Percentiles rank a stretch among this genome's conserved stretches.
phyloP scores from a whole-genome alignment of 2,888 invertebrate species.

The Hybos culiciformis region DNA sequence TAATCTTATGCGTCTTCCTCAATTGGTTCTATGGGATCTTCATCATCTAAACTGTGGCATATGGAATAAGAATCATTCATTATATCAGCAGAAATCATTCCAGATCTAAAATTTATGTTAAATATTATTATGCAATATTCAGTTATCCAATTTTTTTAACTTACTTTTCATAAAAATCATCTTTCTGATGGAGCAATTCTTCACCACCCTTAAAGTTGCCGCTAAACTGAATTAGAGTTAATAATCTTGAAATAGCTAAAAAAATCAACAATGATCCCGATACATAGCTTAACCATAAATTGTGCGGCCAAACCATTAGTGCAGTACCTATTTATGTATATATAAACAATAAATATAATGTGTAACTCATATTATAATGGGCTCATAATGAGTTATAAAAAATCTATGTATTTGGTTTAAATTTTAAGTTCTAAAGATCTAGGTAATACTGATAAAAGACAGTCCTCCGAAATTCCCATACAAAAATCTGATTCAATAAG shows the following conservation, averaged over 20 bases:
- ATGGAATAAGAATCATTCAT: conserved; percentile 28
- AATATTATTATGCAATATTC: not conserved
- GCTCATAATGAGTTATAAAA: too few species aligned
- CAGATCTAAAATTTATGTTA: not conserved
- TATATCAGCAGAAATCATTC: conserved; percentile 25
- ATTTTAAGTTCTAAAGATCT: too few species aligned
- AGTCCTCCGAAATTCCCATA: too few species aligned
- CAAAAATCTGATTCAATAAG: too few species aligned
- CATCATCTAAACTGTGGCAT: conserved; percentile 25
- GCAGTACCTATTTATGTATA: too few species aligned
- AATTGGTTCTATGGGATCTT: conserved; percentile 29
- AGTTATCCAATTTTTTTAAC: conserved; percentile 2
- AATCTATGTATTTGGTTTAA: too few species aligned
- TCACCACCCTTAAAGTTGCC: conserved; percentile 25
- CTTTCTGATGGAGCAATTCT: conserved; percentile 30
- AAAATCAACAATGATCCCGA: conserved; percentile 36
- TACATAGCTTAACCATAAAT: conserved; percentile 40
- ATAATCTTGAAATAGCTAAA: conserved; percentile 36
- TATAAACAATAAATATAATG: too few species aligned
- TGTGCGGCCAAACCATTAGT: conserved; percentile 31
- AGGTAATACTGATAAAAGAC: too few species aligned
- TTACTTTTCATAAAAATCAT: conserved; percentile 29
- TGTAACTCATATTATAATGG: too few species aligned
- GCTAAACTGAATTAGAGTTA: conserved; percentile 25
- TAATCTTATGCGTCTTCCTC: too few species aligned